Base-by-base conservation (phyloP, 2,888 invertebrate genomes). In the Drosophila histrio region DNA sequence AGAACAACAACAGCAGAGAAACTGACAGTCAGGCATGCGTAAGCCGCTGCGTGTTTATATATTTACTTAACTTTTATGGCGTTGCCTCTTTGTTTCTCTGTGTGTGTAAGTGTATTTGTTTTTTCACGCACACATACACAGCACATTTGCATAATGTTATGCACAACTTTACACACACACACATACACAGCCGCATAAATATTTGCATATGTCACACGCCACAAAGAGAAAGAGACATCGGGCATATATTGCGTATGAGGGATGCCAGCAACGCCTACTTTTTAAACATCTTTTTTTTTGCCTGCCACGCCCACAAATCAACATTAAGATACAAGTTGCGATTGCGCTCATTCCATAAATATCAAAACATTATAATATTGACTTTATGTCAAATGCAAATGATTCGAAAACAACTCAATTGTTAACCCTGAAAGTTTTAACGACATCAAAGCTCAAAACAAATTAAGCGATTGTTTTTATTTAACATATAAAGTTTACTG, bases 171-270 rank as follows among this genome's bases (percentile, higher is more conserved):
- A 70, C 53, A 54, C 50, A 59, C 58, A 24, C 30, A 62, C 52
- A 17, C 41, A 50, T 13, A 24, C 41, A 59, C 30, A 24, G 34
- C 28, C 24, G 41, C 60, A 79, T 79, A 62, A 85, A 83, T 83
- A 83, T 83, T 83, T 83, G 82, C 86, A 85, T 82, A 83, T 82
- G 85, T 85, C 82, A 79, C 64, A 77, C 54, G 67, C 75, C 75
- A 75, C 77, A 82, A 79, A 75, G 75, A 63, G 60, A 66, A 50
- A 30, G 30, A 17, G 15, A 41, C 38, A 34, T 34, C 15, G 21
- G 28, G 1, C 26, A 38, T 28, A 28, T 19, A 7, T 7, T 15
- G 21, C 28, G 53, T 41, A 41, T 53, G 53, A 39, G 50, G 15
- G 41, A 53, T 53, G 41, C 22, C 41, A 22, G 30, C 30, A 15